These are phyloP conservation scores for Muscicapa adusta DNA, from an alignment of 2,113 vertebrate genomes.

Conservation along the genomic window DNA sequence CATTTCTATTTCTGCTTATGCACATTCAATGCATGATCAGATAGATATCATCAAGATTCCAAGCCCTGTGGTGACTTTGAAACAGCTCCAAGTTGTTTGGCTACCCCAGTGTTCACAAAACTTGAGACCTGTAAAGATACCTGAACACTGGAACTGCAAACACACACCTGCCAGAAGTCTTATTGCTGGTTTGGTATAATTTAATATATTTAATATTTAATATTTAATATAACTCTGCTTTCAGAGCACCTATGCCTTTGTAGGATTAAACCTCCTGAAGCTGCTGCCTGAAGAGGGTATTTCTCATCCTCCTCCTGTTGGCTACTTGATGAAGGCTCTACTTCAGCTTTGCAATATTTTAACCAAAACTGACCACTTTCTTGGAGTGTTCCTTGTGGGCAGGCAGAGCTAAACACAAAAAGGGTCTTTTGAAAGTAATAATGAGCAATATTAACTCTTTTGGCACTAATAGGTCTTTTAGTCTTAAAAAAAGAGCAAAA, in stretches of 20 bases:
- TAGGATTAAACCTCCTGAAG: not conserved
- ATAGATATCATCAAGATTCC: not conserved
- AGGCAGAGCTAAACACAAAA: not conserved
- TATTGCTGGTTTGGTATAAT: not conserved
- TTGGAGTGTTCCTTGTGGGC: not conserved
- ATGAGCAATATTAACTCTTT: not conserved
- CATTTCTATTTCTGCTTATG: conserved; percentile 5
- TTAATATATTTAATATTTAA: not conserved
- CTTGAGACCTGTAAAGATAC: not conserved
- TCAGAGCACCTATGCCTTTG: not conserved
- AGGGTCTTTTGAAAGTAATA: not conserved
- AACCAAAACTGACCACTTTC: not conserved
- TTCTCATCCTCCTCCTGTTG: not conserved
- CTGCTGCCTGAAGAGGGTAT: not conserved
- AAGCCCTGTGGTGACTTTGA: conserved; percentile 16
- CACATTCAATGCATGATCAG: not conserved
- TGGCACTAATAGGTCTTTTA: not conserved
- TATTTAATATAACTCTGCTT: not conserved
- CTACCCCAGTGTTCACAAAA: not conserved
- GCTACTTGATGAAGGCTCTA: not conserved
- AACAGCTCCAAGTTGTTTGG: not conserved
- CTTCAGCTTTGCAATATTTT: not conserved
- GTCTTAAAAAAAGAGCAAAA: not conserved
- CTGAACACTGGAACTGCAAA: not conserved
- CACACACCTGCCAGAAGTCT: not conserved